Evolutionary conservation across 1,140 invertebrate genomes (phyloP), one percentile per base, ranked within the genome.

Genomic region (Latrodectus geometricus): DNA sequence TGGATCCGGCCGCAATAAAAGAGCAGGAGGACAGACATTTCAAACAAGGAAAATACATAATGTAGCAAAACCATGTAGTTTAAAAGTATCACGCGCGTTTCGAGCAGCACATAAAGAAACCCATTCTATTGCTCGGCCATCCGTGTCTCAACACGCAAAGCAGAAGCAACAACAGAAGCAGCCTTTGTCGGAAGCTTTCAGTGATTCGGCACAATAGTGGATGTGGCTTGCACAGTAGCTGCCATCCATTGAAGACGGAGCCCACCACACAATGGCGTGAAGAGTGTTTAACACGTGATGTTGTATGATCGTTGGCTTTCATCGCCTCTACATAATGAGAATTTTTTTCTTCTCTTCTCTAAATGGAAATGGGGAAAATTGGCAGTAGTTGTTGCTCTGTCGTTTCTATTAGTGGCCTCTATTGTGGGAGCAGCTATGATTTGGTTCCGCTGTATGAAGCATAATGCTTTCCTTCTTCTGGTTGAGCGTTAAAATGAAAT

Each of bases 271-370:
- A 69, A 69, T 21, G 20, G 21, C 68, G 14, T 69, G 68, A 20
- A 69, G 68, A 20, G 68, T 69, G 68, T 69, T 69, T 21, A 69
- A 69, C 68, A 69, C 68, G 68, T 69, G 68, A 69, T 14, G 68
- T 69, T 11, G 68, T 21, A 69, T 69, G 68, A 69, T 69, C n/a
- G 68, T 11, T 61, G 17, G 68, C 68, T 69, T 69, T 69, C 68
- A 69, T 69, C 68, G 68, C 68, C 20, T 4, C 9, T 11, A 21
- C 20, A 69, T 69, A 69, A 69, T 69, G 68, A 69, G 68, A 11
- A 20, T 69, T 21, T 23, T 69, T 69, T 69, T 69, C 20, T n/a
- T 61, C 17, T 61, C 54, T 61, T 61, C 17, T 61, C 17, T 61
- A 14, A 61, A 17, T 61, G 11, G 11, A 14, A 14, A 17, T 14